Conservation (phyloP, 2,888 invertebrate species). For the Phorcus lineatus region DNA sequence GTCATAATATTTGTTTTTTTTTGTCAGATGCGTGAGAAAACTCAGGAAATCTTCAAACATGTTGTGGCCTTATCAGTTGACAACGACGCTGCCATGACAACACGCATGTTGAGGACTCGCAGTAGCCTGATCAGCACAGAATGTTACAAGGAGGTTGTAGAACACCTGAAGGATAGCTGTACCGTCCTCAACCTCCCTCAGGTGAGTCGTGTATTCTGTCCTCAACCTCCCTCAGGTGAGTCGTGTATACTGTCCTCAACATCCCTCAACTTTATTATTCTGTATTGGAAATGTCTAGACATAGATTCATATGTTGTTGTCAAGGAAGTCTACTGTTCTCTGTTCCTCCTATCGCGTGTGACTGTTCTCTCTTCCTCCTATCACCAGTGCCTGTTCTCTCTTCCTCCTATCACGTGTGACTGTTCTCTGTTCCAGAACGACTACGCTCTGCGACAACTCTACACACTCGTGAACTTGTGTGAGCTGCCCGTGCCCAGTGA, state of each 20-base stretch:
- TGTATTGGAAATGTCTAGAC: too few relatives aligned
- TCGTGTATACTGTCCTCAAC: too few relatives aligned
- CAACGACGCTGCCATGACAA: conserved; percentile 46
- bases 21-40: conserved; percentile 68
- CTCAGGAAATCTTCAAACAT: conserved; percentile 67
- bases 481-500: conserved; percentile 66
- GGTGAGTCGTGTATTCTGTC: conserved; percentile 60
- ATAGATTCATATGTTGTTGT: too few relatives aligned
- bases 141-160: conserved; percentile 75
- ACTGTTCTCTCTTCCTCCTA: conserved; percentile 32
- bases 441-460: conserved; percentile 74
- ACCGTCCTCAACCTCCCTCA: conserved; percentile 71
- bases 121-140: conserved; percentile 63
- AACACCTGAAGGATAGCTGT: conserved; percentile 72
- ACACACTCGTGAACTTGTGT: conserved; percentile 76
- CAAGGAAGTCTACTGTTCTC: too few relatives aligned
- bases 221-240: too few relatives aligned
- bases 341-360: too few relatives aligned
- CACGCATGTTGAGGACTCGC: conserved; percentile 47
- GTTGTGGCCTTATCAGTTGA: conserved; percentile 67
- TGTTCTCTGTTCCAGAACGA: conserved; percentile 67
- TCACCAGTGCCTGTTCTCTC: too few relatives aligned
- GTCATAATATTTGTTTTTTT: too few relatives aligned
- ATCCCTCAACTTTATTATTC: too few relatives aligned
- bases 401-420: too few relatives aligned